phyloP scores from a whole-genome alignment of 2,113 vertebrate genomes.

The Serilophus lunatus region DNA sequence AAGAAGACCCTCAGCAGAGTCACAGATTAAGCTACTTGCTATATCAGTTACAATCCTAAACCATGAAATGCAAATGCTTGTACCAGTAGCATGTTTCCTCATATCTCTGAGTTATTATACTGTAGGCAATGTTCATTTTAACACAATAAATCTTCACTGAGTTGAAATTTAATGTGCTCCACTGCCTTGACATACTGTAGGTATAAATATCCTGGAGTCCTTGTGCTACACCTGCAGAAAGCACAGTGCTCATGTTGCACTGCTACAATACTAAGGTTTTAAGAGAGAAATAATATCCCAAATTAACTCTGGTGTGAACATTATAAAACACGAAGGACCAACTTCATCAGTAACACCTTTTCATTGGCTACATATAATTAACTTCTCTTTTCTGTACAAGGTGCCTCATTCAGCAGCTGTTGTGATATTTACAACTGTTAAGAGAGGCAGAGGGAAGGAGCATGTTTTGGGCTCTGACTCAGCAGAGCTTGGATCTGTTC shows the following conservation, averaged over 20 bases:
- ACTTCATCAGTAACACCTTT: not conserved
- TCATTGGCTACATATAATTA: not conserved
- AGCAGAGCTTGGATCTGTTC: not conserved
- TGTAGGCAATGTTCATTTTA: slow-evolving; percentile 23
- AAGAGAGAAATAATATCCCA: not conserved
- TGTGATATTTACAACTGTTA: not conserved
- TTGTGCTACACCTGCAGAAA: not conserved
- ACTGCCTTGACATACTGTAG: not conserved
- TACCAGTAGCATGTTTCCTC: not conserved
- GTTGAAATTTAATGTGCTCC: slow-evolving; percentile 41
- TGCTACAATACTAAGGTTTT: not conserved
- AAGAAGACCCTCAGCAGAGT: slow-evolving; percentile 14
- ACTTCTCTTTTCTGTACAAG: not conserved
- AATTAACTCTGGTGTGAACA: not conserved
- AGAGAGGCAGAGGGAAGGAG: not conserved
- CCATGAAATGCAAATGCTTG: slow-evolving; percentile 7
- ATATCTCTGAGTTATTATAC: slow-evolving; percentile 36
- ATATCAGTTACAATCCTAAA: not conserved
- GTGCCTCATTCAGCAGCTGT: not conserved
- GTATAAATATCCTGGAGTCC: slow-evolving; percentile 24
- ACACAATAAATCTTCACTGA: slow-evolving; percentile 30
- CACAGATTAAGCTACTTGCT: not conserved
- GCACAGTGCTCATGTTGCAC: not conserved
- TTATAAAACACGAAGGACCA: not conserved
- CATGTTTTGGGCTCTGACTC: not conserved